Base-by-base conservation (phyloP, 2,888 invertebrate genomes). In the Dryocosmus kuriphilus region DNA sequence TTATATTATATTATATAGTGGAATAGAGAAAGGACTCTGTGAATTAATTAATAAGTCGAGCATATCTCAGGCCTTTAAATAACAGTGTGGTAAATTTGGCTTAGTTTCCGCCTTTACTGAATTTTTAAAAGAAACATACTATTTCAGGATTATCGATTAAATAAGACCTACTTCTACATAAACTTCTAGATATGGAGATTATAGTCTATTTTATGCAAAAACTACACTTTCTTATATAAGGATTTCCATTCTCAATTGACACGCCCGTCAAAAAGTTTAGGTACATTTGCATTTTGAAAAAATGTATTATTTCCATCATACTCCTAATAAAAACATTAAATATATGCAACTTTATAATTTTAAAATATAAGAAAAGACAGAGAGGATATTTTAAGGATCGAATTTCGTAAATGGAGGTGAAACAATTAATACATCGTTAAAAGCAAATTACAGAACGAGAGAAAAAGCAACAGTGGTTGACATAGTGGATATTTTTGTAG, bases 401-500 rank as follows among this genome's bases (percentile, higher is more conserved):
- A 41, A 41, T 41, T 41, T 41, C 14, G 41, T 16, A 41, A 14
- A 14, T 41, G 4, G 1, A 16, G 41, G 41, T 62, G 8, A 4
- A 62, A 2, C 27, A 11, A 19, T 62, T 30, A 35, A 32, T 62
- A 51, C 8, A 51, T 51, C n/a, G 51, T n/a, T 51, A 9, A 2
- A 22, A 51, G n/a, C 8, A 6, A 22, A n/a, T 51, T 51, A n/a
- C n/a, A n/a, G 51, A 51, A 22, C n/a, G 9, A 51, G n/a, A n/a
- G 7, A 51, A n/a, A n/a, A 51, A 51, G n/a, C n/a, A n/a, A 67
- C 24, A 27, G 19, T 19, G 71, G 24, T 24, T 57, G 16, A 35
- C 63, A 63, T 35, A 51, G 71, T 51, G 51, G n/a, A 67, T 46
- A 67, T 71, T 30, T 51, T 51, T 71, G 51, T 71, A n/a, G 32